Percentiles rank a stretch among this genome's conserved stretches.
Conservation (phyloP, 2,888 invertebrate genomes). For the Baccha elongata region DNA sequence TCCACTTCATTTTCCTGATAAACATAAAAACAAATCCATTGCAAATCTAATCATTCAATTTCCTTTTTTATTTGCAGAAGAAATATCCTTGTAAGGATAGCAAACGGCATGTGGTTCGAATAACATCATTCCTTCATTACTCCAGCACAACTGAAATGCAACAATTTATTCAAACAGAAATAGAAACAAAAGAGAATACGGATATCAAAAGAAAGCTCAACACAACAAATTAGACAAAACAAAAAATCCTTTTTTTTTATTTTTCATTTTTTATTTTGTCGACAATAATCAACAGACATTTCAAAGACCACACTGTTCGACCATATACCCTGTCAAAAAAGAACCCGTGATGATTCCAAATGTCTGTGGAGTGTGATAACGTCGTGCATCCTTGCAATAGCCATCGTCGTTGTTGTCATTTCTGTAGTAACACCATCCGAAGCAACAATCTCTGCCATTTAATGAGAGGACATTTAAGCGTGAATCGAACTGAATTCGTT, state of each 20-base stretch:
- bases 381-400: conserved; percentile 60
- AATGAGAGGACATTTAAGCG: conserved; percentile 70
- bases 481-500: conserved; percentile 68
- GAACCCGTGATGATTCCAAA: conserved; percentile 71
- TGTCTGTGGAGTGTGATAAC: conserved; percentile 71
- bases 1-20: conserved; percentile 3
- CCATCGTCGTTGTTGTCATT: conserved; percentile 48
- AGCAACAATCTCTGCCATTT: conserved; percentile 67
- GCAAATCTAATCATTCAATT: conserved; percentile 61
- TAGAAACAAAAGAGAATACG: conserved; percentile 37
- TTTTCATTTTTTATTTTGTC: conserved; percentile 7
- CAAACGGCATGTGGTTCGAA: conserved; percentile 67
- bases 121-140: conserved; percentile 63
- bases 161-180: conserved; percentile 56
- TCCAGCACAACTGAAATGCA: conserved; percentile 51
- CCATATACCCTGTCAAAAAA: conserved; percentile 55
- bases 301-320: conserved; percentile 13
- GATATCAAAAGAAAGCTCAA: conserved; percentile 21
- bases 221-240: conserved; percentile 18
- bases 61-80: conserved; percentile 60
- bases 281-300: conserved; percentile 39
- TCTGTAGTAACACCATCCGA: conserved; percentile 41
- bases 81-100: conserved; percentile 60
- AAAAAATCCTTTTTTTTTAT: conserved; percentile 16
- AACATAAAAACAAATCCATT: conserved; percentile 16